Evolutionary conservation across 2,888 invertebrate species (phyloP).

Genomic region (Drosophila helvetica): DNA sequence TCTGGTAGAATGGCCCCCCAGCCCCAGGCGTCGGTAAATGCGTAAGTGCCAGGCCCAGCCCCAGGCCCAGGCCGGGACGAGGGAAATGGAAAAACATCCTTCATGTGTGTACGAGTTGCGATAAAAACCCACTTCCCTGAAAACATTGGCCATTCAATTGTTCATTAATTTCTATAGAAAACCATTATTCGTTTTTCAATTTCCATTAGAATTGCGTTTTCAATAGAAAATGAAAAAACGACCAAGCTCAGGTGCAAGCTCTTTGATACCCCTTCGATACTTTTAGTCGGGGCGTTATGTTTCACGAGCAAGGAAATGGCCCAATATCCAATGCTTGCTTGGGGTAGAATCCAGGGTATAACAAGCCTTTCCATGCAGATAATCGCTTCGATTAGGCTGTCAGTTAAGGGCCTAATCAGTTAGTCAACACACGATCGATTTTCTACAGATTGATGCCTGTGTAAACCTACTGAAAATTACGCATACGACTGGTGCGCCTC

Average conservation of each 20-base stretch:
- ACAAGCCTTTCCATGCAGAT: background rate
- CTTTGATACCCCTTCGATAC: too few species aligned
- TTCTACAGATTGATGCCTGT: constrained; percentile 41
- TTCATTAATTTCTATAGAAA: constrained; percentile 16
- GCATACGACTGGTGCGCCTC: constrained; percentile 47
- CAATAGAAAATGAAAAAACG: background rate
- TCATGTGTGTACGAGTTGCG: constrained; percentile 14
- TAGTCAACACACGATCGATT: constrained; percentile 46
- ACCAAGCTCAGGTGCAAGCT: too few species aligned
- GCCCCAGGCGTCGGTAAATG: too few species aligned
- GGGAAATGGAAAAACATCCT: constrained; percentile 6
- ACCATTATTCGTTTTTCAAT: constrained; percentile 9
- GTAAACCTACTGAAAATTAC: constrained; percentile 46
- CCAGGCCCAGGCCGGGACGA: too few species aligned
- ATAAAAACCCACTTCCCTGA: constrained; percentile 29
- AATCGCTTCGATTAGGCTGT: constrained; percentile 50
- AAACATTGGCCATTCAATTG: constrained; percentile 2
- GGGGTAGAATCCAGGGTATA: too few species aligned
- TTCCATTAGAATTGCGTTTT: constrained; percentile 6
- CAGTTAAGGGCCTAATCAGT: constrained; percentile 45
- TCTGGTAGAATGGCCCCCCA: background rate
- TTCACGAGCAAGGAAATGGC: too few species aligned
- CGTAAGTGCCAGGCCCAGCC: too few species aligned
- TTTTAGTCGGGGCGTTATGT: too few species aligned
- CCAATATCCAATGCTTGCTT: too few species aligned